A percentile compares a stretch with the other conserved stretches of the same genome.
Evolutionary conservation across 1,140 invertebrate species (phyloP).

Genomic region (Drosophila lacertosa): DNA sequence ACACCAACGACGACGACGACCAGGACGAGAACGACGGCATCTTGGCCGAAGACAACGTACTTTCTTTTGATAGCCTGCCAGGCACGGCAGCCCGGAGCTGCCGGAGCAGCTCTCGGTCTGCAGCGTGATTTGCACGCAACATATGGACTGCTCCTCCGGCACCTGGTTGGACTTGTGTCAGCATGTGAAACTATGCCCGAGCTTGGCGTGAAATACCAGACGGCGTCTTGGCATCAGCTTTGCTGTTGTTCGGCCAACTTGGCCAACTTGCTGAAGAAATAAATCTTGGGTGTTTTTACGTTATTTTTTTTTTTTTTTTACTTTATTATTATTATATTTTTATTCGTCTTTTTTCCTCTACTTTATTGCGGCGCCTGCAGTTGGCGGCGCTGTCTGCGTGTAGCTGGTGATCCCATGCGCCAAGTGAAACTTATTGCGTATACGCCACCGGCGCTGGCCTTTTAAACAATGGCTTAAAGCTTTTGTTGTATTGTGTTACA

Average conservation of each 20-base stretch:
- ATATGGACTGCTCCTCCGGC: conserved; percentile 52
- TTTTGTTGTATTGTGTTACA: conserved; percentile 46
- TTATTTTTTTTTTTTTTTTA: conserved; percentile 42
- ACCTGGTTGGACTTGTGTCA: conserved; percentile 14
- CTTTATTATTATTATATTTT: no score
- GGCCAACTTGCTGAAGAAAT: conserved; percentile 65
- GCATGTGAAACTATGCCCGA: conserved; percentile 27
- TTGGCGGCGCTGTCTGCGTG: conserved; percentile 36
- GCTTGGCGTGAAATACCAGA: conserved; percentile 37
- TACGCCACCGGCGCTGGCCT: conserved; percentile 32
- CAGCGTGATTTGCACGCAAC: conserved; percentile 79
- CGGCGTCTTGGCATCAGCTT: conserved; percentile 28
- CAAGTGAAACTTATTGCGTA: conserved; percentile 56
- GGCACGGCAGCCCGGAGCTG: conserved; percentile 2
- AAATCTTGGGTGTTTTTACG: conserved; percentile 76
- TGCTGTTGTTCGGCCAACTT: conserved; percentile 31
- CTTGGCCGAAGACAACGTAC: conserved; percentile 36
- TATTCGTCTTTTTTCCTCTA: conserved; percentile 19
- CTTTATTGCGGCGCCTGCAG: conserved; percentile 70
- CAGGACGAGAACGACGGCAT: no score
- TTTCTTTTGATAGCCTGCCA: conserved; percentile 62
- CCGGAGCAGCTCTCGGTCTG: conserved; percentile 17
- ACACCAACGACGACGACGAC: conserved; percentile 3
- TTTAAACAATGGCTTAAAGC: conserved; percentile 43
- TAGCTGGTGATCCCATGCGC: background rate